Evolutionary conservation across 2,888 invertebrate genomes (phyloP).

Genomic region (Lumbricus terrestris): DNA sequence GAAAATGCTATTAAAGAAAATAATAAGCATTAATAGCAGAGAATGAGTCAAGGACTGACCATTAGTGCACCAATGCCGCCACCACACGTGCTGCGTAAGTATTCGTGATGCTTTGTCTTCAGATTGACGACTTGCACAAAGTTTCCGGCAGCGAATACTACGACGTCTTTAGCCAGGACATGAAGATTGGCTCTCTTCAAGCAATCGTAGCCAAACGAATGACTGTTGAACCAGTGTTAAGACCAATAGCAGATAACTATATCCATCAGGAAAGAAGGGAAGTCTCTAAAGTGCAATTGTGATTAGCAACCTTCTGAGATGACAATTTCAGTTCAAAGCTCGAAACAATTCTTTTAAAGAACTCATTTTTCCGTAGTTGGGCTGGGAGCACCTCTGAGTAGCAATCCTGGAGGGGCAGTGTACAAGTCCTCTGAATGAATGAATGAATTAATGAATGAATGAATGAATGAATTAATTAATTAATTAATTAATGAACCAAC

Average conservation of each 20-base stretch:
- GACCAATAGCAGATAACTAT: not conserved
- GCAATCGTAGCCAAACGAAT: constrained; percentile 85
- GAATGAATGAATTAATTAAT: too few relatives aligned
- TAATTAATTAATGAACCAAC: too few relatives aligned
- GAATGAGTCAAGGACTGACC: constrained; percentile 62
- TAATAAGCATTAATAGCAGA: not conserved
- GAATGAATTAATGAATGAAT: too few relatives aligned
- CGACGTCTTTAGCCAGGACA: constrained; percentile 71
- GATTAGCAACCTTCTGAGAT: not conserved
- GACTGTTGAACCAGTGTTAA: constrained; percentile 62
- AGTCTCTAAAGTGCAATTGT: not conserved
- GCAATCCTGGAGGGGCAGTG: too few relatives aligned
- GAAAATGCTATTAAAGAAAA: not conserved
- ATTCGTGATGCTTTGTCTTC: constrained; percentile 68
- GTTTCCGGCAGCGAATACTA: constrained; percentile 81
- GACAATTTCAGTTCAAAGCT: not conserved
- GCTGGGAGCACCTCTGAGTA: not conserved
- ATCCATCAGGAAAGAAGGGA: not conserved
- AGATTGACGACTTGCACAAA: constrained; percentile 75
- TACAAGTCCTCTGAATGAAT: not conserved
- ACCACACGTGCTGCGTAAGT: constrained; percentile 74
- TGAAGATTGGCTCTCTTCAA: constrained; percentile 77
- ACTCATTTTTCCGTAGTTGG: not conserved
- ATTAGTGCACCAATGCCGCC: constrained; percentile 79
- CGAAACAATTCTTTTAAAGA: not conserved